Evolutionary conservation across 1,140 invertebrate genomes (phyloP), one percentile per base, ranked within the genome.

Genomic region (Achroia grisella): DNA sequence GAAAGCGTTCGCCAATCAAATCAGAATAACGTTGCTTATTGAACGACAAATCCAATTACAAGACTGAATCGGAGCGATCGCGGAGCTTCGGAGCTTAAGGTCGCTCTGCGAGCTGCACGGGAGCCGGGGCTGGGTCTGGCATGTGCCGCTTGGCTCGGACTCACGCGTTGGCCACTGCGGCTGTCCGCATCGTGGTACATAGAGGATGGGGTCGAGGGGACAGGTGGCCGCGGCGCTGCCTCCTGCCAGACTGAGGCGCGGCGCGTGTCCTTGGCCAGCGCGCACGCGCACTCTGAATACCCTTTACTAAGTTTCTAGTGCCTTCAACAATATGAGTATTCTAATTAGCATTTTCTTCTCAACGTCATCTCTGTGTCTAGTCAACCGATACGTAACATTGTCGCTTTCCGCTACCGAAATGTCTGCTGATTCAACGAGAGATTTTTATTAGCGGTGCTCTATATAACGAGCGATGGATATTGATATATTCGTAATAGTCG

Each of bases 1-100:
- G 62, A 71, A 81, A 81, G 80, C 77, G 61, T 68, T 76, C 61
- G 69, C 76, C 74, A 74, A 80, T 81, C 72, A 75, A 78, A 78
- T 75, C 61, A 79, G 70, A 70, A 73, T 60, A 71, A 71, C 67
- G 72, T 75, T 69, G 76, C 66, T 76, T 81, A 81, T 78, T 62
- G 74, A 81, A 79, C 72, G 72, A 69, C 52, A 80, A 79, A 84
- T 80, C 80, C 72, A 85, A 82, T 85, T 85, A 85, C 80, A 61
- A 85, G 78, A 52, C 76, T 85, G 75, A 85, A 85, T 62, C 80
- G 80, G 55, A 85, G 76, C 60, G 73, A 72, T 55, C 80, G 70
- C 58, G 78, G 80, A 69, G 72, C 70, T 72, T 83, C 74, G 54
- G 72, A 69, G 70, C 67, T 68, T 62, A 75, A 59, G 63, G 76